Percentiles rank a stretch among this genome's conserved stretches.
phyloP scores from a whole-genome alignment of 2,888 invertebrate species.

The Eilema sororculum region DNA sequence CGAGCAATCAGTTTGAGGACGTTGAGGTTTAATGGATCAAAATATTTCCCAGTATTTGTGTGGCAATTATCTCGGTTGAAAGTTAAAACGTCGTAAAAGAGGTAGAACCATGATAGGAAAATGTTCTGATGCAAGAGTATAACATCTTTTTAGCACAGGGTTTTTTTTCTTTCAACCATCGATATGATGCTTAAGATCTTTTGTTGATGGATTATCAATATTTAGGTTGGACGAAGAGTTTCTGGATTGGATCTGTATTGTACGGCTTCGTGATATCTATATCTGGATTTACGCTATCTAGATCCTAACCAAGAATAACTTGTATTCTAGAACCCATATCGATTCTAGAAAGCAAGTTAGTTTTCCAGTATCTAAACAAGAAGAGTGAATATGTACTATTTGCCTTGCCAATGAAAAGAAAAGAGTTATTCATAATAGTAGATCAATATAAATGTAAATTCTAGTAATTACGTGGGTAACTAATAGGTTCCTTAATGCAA shows the following conservation, averaged over 20 bases:
- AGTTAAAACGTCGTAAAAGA: not conserved
- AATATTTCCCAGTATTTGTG: slow-evolving; percentile 31
- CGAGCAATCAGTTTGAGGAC: slow-evolving; percentile 32
- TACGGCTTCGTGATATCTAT: not conserved
- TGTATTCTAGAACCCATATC: too few species aligned
- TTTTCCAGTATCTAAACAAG: too few species aligned
- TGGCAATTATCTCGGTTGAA: slow-evolving; percentile 6
- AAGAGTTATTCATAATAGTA: too few species aligned
- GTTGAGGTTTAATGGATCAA: slow-evolving; percentile 37
- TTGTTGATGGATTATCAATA: not conserved
- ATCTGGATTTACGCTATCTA: not conserved
- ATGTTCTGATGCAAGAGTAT: not conserved
- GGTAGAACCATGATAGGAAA: not conserved
- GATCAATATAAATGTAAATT: too few species aligned
- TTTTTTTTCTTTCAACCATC: not conserved
- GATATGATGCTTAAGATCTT: not conserved
- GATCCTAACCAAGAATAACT: not conserved
- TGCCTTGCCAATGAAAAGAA: too few species aligned
- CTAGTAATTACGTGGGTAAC: too few species aligned
- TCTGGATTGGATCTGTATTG: not conserved
- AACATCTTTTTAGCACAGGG: too few species aligned
- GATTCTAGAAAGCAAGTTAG: too few species aligned
- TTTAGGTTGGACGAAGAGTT: not conserved
- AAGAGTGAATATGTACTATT: too few species aligned
- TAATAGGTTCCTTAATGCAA: too few species aligned